Evolutionary conservation across 2,113 vertebrate species (phyloP), one percentile per base, ranked within the genome.

Genomic region (Romanogobio albipinnatus): DNA sequence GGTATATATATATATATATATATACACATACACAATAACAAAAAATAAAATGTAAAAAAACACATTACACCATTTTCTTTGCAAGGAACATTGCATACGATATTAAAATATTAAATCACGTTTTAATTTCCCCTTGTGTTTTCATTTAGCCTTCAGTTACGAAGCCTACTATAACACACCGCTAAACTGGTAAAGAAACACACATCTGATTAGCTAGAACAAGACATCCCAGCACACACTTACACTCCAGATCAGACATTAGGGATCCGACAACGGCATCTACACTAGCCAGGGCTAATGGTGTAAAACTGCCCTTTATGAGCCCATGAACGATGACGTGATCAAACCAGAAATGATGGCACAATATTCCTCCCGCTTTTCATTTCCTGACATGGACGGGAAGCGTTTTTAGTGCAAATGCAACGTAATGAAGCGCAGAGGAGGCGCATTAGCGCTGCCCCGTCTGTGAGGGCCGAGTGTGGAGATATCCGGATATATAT

Each of bases 401-500:
- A 70, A 39, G 33, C 3, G 64, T 19, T 36, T 70, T 10, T 0
- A 22, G 33, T 1, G 17, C 29, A 9, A 66, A 19, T 36, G 29
- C 29, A 36, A 9, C 17, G 9, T 22, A 68, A 68, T 22, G 66
- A 68, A 39, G 66, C 39, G 62, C 62, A 33, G 13, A 29, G 61
- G 24, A 4, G 1, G n/a, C 4, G 2, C 61, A 64, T 64, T 2
- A 64, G 62, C 13, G 14, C 13, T 11, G 5, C 5, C 4, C 14
- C 49, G 14, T 15, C 4, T 15, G 49, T 47, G 43, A 66, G 24
- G 61, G 45, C 45, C 45, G 61, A 70, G 68, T 59, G 43, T 73
- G 68, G 74, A 74, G 64, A 74, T 49, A 74, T 86, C 56, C 75
- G 56, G 26, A 79, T 83, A 22, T 76, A 92, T 92, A 93, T 94